Evolutionary conservation across 1,140 invertebrate species (phyloP).

Genomic region (Hycleus cichorii): DNA sequence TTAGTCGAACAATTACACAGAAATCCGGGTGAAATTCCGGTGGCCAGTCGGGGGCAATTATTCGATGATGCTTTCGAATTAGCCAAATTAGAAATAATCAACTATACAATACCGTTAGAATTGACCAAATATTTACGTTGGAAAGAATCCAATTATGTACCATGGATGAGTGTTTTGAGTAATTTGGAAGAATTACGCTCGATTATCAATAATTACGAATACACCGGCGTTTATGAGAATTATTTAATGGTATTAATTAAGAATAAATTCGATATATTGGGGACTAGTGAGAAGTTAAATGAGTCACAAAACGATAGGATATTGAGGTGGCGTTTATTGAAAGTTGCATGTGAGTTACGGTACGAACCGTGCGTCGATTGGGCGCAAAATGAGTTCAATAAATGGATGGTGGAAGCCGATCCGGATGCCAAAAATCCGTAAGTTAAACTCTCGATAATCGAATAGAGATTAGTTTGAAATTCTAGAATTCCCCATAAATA

Average conservation of each 20-base stretch:
- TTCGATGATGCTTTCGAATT: conserved; percentile 49
- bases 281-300: conserved; percentile 19
- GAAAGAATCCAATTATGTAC: conserved; percentile 32
- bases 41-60: conserved; percentile 62
- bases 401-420: conserved; percentile 30
- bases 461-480: background rate
- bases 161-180: conserved; percentile 33
- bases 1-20: conserved; percentile 43
- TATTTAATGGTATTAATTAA: conserved; percentile 30
- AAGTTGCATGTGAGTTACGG: conserved; percentile 28
- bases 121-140: conserved; percentile 53
- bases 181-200: conserved; percentile 28
- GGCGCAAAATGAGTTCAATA: conserved; percentile 24
- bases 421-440: conserved; percentile 32
- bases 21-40: conserved; percentile 47
- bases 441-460: background rate
- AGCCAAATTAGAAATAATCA: conserved; percentile 47
- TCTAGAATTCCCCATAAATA: conserved; percentile 31
- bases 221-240: conserved; percentile 31
- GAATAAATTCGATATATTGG: conserved; percentile 29
- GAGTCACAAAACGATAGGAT: conserved; percentile 33
- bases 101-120: conserved; percentile 53
- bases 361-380: conserved; percentile 31
- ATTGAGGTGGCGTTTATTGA: conserved; percentile 26
- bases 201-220: conserved; percentile 31